Percentiles rank a stretch among this genome's conserved stretches.
phyloP scores from a whole-genome alignment of 2,888 invertebrate genomes.

The Apamea monoglypha region DNA sequence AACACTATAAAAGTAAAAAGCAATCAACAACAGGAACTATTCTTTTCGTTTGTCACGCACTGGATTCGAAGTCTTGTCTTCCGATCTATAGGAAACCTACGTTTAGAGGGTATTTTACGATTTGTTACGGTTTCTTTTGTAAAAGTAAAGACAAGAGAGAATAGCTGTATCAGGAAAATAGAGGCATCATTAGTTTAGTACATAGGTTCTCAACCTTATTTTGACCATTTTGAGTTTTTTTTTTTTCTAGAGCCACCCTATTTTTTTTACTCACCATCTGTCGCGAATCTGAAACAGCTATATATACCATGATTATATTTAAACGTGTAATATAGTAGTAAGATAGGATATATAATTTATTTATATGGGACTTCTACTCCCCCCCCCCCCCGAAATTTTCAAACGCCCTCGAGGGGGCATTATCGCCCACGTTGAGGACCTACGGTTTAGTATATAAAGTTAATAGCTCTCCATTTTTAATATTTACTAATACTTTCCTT shows the following conservation, averaged over 20 bases:
- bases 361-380: too few relatives aligned
- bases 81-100: not conserved
- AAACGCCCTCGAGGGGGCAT: too few relatives aligned
- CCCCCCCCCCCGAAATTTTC: too few relatives aligned
- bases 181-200: not conserved
- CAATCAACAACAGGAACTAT: conserved; percentile 32
- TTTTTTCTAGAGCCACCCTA: too few relatives aligned
- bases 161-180: not conserved
- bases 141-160: not conserved
- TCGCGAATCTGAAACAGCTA: too few relatives aligned
- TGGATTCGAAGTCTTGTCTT: not conserved
- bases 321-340: too few relatives aligned
- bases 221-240: too few relatives aligned
- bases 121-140: conserved; percentile 21
- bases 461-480: not conserved
- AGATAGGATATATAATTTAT: too few relatives aligned
- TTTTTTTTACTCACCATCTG: too few relatives aligned
- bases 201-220: too few relatives aligned
- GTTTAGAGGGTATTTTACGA: conserved; percentile 14
- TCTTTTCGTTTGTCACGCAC: conserved; percentile 40
- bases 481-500: not conserved
- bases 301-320: too few relatives aligned
- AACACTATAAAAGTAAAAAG: conserved; percentile 54
- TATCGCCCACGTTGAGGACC: too few relatives aligned
- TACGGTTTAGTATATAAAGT: not conserved